Conservation (phyloP, 2,797 vertebrate genomes). For the Dicrostonyx torquatus region DNA sequence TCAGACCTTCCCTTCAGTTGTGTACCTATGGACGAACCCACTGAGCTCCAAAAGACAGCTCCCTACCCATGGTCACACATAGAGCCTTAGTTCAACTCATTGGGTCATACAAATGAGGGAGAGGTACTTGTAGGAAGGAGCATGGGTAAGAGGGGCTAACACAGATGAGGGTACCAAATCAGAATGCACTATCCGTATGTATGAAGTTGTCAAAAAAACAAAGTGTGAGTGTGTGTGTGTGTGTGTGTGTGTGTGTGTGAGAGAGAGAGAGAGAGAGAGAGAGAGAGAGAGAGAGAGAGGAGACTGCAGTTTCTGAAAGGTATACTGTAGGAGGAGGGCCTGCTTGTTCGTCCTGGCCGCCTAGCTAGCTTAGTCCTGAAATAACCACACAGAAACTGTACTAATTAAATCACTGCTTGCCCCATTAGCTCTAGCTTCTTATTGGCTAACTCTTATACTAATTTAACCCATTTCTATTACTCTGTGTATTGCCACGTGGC, state of each 20-base stretch:
- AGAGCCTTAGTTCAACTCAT: neutral
- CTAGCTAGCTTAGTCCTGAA: too few species aligned
- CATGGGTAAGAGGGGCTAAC: neutral
- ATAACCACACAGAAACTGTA: too few species aligned
- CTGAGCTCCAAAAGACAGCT: neutral
- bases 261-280: too few species aligned
- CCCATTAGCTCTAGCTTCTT: too few species aligned
- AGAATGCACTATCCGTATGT: neutral
- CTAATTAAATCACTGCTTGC: too few species aligned
- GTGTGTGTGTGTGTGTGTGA: neutral
- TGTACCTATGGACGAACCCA: neutral
- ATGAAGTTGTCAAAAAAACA: neutral
- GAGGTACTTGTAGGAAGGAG: neutral
- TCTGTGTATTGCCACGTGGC: too few species aligned
- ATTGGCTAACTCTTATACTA: too few species aligned
- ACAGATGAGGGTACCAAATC: neutral
- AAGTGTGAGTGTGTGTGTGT: neutral
- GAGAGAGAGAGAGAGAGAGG: too few species aligned
- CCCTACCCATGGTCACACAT: neutral
- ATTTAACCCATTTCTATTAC: too few species aligned
- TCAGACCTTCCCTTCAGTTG: neutral
- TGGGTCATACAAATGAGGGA: neutral
- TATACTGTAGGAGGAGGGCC: too few species aligned
- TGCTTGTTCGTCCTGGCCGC: too few species aligned
- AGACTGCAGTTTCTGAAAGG: too few species aligned